Evolutionary conservation across 1,140 invertebrate genomes (phyloP), one percentile per base, ranked within the genome.

Genomic region (Rhopalosiphum maidis): DNA sequence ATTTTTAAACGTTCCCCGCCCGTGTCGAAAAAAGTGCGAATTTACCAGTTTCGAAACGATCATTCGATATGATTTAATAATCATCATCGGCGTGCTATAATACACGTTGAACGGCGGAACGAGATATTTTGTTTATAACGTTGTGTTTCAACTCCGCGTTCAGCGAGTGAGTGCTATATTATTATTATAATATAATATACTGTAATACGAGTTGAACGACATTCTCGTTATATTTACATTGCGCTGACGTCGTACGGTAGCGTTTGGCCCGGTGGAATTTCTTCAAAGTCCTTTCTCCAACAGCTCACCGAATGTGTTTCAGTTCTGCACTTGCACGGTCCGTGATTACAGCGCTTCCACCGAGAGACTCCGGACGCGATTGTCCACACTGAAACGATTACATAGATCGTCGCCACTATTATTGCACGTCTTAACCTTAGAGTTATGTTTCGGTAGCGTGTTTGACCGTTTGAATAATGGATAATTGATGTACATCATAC

Each of bases 261-360:
- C 18, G 97, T 95, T 94, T 98, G 96, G n/a, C 96, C 95, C 0
- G 96, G 94, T 0, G 97, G 97, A 23, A 98, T 95, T 35, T 96
- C 95, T 3, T 96, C 95, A 0, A 98, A 94, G 25, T 96, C 96
- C 9, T 96, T 95, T 94, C 97, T 96, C 97, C 97, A 98, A 94
- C 97, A 98, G 93, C 96, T 97, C 41, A 98, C 95, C 4, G 96
- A 96, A 93, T 96, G 96, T 0, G 96, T 96, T 94, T 97, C 96
- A 43, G 96, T 95, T 94, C 96, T 95, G 95, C 97, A 97, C 94
- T 96, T 96, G 94, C 97, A 98, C 8, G 96, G 96, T 2, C 96
- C 97, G 93, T 96, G 96, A 2, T 96, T 96, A 95, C 97, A 98
- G 48, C 96, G 95, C n/a, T 96, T 96, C 97, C 97, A 98, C 86